Base-by-base conservation (phyloP, 2,113 vertebrate species). In the Podocnemis expansa region DNA sequence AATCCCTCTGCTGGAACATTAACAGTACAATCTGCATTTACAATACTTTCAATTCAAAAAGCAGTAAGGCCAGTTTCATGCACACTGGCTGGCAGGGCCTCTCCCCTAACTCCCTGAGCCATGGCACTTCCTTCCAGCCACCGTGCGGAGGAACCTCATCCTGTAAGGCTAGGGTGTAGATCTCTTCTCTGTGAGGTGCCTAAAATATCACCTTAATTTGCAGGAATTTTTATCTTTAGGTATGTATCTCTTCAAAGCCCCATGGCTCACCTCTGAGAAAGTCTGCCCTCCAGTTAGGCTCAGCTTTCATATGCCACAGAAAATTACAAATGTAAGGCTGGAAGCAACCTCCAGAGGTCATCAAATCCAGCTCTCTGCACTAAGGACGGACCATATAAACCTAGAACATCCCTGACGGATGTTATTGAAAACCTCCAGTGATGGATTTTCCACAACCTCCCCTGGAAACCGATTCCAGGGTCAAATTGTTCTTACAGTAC, bases 21-120 rank as follows among this genome's bases (percentile, higher is more conserved):
- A 96, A 95, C 84, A 97, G 94, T 87, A 94, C 94, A 95, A 94
- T 93, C 88, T 92, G 86, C 95, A 93, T 95, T 94, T 94, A 93
- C 94, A 94, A 96, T 90, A 84, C 94, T 93, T 85, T 94, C 96
- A 96, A 95, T 87, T 45, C 41, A 92, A 94, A 93, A 90, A 21
- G 86, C 94, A 63, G 87, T 43, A 67, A 96, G 91, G 82, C 91
- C 93, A 3, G 17, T 81, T 84, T 10, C 19, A 70, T 81, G 29
- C 82, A 45, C 21, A 75, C 90, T 89, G 90, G 85, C 70, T 10
- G 93, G 93, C 90, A 92, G 60, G 89, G 31, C 92, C 95, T 94
- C 91, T 91, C 87, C 86, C 80, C 91, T 96, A 94, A 95, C 93
- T 89, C 95, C 76, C 87, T 25, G 17, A 81, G 21, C 79, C 51